phyloP scores from a whole-genome alignment of 2,797 vertebrate species.

The Acanthopagrus latus region DNA sequence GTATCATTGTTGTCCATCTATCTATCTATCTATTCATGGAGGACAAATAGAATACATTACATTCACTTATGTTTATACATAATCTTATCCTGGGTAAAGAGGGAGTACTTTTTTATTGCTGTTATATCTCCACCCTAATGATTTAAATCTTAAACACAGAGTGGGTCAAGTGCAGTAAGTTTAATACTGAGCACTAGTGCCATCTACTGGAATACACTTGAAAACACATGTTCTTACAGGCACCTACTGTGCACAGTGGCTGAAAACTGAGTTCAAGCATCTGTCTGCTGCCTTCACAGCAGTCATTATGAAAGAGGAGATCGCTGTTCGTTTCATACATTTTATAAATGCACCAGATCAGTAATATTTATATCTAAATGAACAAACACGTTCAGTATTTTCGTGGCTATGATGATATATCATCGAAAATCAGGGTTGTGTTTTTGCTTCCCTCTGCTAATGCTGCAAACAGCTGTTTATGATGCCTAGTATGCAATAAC shows the following conservation, averaged over 20 bases:
- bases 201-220: slow-evolving; percentile 62
- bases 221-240: slow-evolving; percentile 30
- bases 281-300: slow-evolving; percentile 13
- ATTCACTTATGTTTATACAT: background rate
- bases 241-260: background rate
- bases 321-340: slow-evolving; percentile 4
- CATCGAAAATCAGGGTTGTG: background rate
- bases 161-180: background rate
- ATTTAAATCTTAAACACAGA: background rate
- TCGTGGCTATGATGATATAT: background rate
- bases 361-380: background rate
- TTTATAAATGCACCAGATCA: background rate
- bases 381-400: background rate
- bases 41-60: background rate
- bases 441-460: background rate
- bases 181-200: slow-evolving; percentile 47
- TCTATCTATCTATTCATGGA: background rate
- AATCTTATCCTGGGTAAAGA: background rate
- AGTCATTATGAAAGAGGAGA: slow-evolving; percentile 3
- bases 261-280: slow-evolving; percentile 1
- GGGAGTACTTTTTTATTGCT: background rate
- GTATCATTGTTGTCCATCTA: background rate
- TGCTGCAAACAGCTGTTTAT: background rate
- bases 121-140: background rate
- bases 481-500: background rate